phyloP scores from a whole-genome alignment of 2,113 vertebrate species.

The Antechinus flavipes region DNA sequence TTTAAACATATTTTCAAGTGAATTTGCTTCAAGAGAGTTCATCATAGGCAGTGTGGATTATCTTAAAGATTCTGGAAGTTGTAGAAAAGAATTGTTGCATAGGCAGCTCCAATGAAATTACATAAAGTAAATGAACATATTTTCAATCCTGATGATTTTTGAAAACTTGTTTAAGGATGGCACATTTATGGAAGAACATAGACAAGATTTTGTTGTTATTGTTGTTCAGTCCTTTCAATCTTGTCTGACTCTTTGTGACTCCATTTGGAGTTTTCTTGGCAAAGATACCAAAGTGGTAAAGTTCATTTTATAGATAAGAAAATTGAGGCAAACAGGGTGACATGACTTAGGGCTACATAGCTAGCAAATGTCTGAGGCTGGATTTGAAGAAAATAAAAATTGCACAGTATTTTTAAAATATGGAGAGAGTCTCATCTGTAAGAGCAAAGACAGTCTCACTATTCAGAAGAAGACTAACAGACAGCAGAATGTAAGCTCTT shows the following conservation, averaged over 20 bases:
- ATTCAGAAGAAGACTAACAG: neutral
- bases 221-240: neutral
- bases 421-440: neutral
- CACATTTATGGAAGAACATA: constrained; percentile 1
- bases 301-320: neutral
- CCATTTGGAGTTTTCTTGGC: neutral
- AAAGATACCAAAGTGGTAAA: neutral
- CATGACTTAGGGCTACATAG: neutral
- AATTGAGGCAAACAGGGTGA: neutral
- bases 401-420: neutral
- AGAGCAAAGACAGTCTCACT: neutral
- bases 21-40: constrained; percentile 21
- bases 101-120: constrained; percentile 69
- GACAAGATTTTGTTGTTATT: neutral
- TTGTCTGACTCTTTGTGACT: neutral
- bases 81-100: constrained; percentile 15
- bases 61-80: constrained; percentile 33
- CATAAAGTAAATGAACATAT: constrained; percentile 64
- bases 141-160: constrained; percentile 70
- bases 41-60: constrained; percentile 3
- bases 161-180: constrained; percentile 67
- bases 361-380: neutral
- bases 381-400: neutral
- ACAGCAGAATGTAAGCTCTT: neutral
- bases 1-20: constrained; percentile 46